Conservation (phyloP, 1,140 invertebrate genomes). For the Drosophila pandora region DNA sequence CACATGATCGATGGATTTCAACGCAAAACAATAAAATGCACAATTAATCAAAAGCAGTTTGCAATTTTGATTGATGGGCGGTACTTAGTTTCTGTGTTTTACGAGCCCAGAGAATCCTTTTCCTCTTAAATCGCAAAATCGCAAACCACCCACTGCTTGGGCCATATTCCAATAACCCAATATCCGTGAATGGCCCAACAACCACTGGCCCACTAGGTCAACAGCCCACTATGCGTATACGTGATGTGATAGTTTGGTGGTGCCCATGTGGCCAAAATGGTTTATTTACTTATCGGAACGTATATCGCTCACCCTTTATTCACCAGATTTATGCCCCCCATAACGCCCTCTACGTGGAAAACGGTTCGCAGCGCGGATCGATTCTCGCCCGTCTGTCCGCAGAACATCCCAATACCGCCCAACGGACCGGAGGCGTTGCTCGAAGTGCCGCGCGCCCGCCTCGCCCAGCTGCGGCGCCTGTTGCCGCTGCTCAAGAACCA, state of each 20-base stretch:
- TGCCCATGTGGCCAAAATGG: slow-evolving; percentile 20
- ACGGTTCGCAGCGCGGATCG: slow-evolving; percentile 91
- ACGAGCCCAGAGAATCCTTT: slow-evolving; percentile 44
- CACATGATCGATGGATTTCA: slow-evolving; percentile 71
- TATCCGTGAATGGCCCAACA: neutral
- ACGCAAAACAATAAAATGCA: slow-evolving; percentile 78
- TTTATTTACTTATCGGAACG: slow-evolving; percentile 48
- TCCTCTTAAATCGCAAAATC: slow-evolving; percentile 21
- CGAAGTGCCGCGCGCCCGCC: slow-evolving; percentile 90
- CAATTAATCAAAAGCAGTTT: slow-evolving; percentile 77
- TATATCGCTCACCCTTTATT: slow-evolving; percentile 5
- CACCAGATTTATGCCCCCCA: slow-evolving; percentile 95
- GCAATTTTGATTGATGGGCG: slow-evolving; percentile 70
- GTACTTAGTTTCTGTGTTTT: slow-evolving; percentile 59
- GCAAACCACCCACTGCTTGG: neutral
- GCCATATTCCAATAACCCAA: neutral
- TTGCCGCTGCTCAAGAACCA: slow-evolving; percentile 93
- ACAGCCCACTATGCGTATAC: slow-evolving; percentile 21
- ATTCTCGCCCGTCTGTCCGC: slow-evolving; percentile 95
- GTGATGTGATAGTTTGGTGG: slow-evolving; percentile 10
- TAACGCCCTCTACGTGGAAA: slow-evolving; percentile 94
- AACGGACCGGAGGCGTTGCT: slow-evolving; percentile 90
- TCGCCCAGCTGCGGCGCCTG: slow-evolving; percentile 92
- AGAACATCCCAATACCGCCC: slow-evolving; percentile 88
- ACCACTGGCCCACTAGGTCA: neutral